Evolutionary conservation across 2,113 vertebrate genomes (phyloP).

Genomic region (Motacilla alba): DNA sequence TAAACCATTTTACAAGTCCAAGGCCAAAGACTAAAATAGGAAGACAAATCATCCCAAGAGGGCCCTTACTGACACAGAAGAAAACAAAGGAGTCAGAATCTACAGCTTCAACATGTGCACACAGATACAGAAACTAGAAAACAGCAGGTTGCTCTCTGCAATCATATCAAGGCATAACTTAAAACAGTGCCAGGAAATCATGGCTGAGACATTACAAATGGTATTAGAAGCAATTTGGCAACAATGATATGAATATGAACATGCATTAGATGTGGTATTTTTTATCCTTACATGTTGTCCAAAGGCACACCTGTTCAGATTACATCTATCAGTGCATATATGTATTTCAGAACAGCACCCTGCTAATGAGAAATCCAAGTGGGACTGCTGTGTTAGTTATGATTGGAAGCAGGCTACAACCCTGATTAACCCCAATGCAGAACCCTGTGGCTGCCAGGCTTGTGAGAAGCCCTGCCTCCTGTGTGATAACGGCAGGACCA

Average conservation of each 20-base stretch:
- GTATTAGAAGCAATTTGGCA: not conserved
- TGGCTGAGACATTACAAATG: not conserved
- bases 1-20: not conserved
- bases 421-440: not conserved
- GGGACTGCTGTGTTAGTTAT: not conserved
- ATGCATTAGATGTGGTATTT: not conserved
- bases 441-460: accelerated
- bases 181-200: not conserved
- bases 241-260: not conserved
- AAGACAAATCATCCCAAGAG: not conserved
- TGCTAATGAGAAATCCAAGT: not conserved
- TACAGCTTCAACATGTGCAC: not conserved
- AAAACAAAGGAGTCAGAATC: not conserved
- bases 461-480: not conserved
- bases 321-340: not conserved
- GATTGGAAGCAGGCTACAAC: not conserved
- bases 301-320: not conserved
- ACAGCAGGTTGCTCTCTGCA: not conserved
- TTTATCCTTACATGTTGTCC: not conserved
- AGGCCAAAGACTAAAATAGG: not conserved
- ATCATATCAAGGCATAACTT: not conserved
- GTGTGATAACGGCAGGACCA: not conserved
- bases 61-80: not conserved
- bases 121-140: not conserved
- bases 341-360: not conserved